A percentile compares a stretch with the other conserved stretches of the same genome.
These are phyloP conservation scores for Gouania willdenowi DNA, from an alignment of 2,797 vertebrate species.

Conservation along the genomic window DNA sequence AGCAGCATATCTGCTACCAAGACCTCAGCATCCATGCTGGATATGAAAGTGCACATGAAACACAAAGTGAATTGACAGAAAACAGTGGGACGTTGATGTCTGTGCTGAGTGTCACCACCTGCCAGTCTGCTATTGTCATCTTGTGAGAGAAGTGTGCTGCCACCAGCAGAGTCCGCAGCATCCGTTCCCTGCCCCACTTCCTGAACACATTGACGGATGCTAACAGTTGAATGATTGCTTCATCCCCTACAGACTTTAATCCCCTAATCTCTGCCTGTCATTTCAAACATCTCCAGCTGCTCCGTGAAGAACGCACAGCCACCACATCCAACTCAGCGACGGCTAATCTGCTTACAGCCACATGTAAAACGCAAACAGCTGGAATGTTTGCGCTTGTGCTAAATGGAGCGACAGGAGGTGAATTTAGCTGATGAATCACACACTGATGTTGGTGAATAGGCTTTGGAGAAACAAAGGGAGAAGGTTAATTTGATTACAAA, in stretches of 20 bases:
- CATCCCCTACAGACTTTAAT: slow-evolving; percentile 47
- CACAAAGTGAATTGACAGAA: no score
- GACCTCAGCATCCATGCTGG: no score
- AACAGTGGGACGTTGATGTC: background rate
- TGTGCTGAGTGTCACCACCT: slow-evolving; percentile 2
- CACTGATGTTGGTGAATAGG: slow-evolving; percentile 50
- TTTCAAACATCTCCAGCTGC: slow-evolving; percentile 49
- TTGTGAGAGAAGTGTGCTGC: slow-evolving; percentile 4
- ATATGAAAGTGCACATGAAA: no score
- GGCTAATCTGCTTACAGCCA: slow-evolving; percentile 61
- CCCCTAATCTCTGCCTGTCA: slow-evolving; percentile 51
- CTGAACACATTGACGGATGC: slow-evolving; percentile 31
- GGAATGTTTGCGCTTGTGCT: slow-evolving; percentile 41
- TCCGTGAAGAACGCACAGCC: slow-evolving; percentile 25
- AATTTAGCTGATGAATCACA: slow-evolving; percentile 45
- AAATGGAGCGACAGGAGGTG: slow-evolving; percentile 35
- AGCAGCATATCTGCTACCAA: no score
- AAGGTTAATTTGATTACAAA: slow-evolving; percentile 15
- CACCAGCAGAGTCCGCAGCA: background rate
- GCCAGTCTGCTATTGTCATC: background rate
- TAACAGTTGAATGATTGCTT: slow-evolving; percentile 56
- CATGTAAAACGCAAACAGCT: slow-evolving; percentile 34
- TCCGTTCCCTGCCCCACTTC: slow-evolving; percentile 23
- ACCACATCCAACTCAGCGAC: slow-evolving; percentile 40
- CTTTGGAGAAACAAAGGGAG: slow-evolving; percentile 12